Base-by-base conservation (phyloP, 1,140 invertebrate genomes). In the Hyles euphorbiae region DNA sequence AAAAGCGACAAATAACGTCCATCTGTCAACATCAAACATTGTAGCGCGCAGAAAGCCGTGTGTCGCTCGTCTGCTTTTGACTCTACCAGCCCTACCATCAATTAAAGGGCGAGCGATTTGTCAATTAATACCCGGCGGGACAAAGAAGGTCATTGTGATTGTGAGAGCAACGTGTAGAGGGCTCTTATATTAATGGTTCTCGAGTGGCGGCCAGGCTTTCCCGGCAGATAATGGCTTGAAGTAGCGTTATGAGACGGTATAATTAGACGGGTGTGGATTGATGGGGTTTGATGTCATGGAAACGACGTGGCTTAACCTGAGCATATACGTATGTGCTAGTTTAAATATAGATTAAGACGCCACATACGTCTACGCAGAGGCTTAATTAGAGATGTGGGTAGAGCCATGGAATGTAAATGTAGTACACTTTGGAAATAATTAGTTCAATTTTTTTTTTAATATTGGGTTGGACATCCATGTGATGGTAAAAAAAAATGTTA, bases 91-190 rank as follows among this genome's bases (percentile, higher is more conserved):
- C 49, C 46, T n/a, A 40, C 47, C 57, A 61, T 65, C 58, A 72
- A 67, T 68, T 68, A 68, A 67, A 61, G 56, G 52, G 54, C 64
- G 55, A 60, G 44, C 60, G 60, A 61, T 67, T 67, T 60, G 62
- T 65, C 70, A 67, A 72, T 72, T 72, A 72, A 72, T 72, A 63
- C 60, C 53, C 60, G 65, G 63, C 62, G 59, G 55, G 62, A 72
- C 67, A 72, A 72, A 67, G 67, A 72, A 70, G 58, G 51, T 58
- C 56, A 49, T 67, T 65, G 64, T 72, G 65, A 65, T 69, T 63
- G 67, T 56, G 53, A 59, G 61, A 46, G 56, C 40, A 45, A 65
- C 60, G 63, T 69, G 70, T 65, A 60, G 61, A 67, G 64, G 46
- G 43, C 54, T 55, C 66, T 65, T 61, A 48, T 55, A 57, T 67